Conservation (phyloP, 2,113 vertebrate species). For the Hyperoodon ampullatus region DNA sequence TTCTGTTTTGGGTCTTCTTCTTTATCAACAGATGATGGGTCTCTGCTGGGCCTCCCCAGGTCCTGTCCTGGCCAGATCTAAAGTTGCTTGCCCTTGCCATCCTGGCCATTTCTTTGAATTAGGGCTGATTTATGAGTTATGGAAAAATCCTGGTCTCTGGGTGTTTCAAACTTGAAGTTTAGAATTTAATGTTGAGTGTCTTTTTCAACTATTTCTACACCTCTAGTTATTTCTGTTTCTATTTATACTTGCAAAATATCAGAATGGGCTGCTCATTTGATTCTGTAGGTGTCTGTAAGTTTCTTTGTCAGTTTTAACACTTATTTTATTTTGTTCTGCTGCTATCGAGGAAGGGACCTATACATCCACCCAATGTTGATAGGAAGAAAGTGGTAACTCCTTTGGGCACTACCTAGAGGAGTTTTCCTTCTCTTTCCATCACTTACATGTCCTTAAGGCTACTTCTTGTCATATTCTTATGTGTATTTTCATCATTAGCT, state of each 20-base stretch:
- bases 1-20: background rate
- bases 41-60: background rate
- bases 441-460: background rate
- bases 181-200: background rate
- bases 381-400: background rate
- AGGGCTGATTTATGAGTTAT: background rate
- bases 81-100: background rate
- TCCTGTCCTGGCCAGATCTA: background rate
- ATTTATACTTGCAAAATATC: background rate
- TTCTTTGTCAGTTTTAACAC: background rate
- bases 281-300: background rate
- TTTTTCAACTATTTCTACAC: background rate
- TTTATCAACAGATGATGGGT: background rate
- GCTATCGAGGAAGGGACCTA: background rate
- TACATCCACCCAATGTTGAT: background rate
- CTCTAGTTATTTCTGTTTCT: background rate
- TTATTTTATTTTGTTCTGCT: background rate
- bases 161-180: slow-evolving; percentile 15
- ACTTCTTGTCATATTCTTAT: background rate
- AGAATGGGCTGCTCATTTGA: background rate
- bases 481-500: background rate
- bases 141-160: background rate
- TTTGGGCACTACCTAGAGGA: background rate
- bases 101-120: background rate
- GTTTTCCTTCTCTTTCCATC: background rate